Base-by-base conservation (phyloP, 2,113 vertebrate genomes). In the Ramphastos sulfuratus region DNA sequence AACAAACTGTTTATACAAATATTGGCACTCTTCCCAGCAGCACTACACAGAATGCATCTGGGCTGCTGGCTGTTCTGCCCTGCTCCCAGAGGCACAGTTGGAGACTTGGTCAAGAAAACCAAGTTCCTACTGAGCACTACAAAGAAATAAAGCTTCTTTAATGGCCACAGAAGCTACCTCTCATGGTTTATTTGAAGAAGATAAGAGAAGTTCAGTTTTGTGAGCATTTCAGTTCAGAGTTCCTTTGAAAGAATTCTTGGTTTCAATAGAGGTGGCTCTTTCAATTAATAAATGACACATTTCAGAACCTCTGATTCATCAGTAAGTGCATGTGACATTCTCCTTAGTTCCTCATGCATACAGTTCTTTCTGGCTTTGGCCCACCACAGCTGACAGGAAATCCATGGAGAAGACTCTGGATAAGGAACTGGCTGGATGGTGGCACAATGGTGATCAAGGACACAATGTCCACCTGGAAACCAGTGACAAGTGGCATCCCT, bases 1-100 rank as follows among this genome's bases (percentile, higher is more conserved):
- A 52, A 96, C 94, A 95, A 82, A 66, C 25, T 93, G 89, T 94
- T 95, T 82, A 12, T 58, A 82, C 63, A 89, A 66, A 70, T 67
- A 85, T 25, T 76, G 37, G 82, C 80, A 60, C 0, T 0, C 15
- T 75, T 92, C 88, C 85, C 5, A 6, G 55, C 56, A 92, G 67
- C 33, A 5, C 67, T 70, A 48, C 48, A 52, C 6, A n/a, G 73
- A 91, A 48, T 30, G 52, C 64, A 93, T 74, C 81, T 85, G 67
- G n/a, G 10, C 0, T 3, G 0, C 39, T 85, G 50, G 31, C 56
- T 64, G 75, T 24, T 70, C 60, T 73, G 13, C n/a, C 7, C 16
- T 30, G 13, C 31, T 89, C 52, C n/a, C 42, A 72, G 27, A 67
- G 19, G 12, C 35, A 89, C 59, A 82, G 66, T 12, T 27, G 39